These are phyloP conservation scores for Thunnus maccoyii DNA, from an alignment of 2,113 vertebrate genomes.

Conservation along the genomic window DNA sequence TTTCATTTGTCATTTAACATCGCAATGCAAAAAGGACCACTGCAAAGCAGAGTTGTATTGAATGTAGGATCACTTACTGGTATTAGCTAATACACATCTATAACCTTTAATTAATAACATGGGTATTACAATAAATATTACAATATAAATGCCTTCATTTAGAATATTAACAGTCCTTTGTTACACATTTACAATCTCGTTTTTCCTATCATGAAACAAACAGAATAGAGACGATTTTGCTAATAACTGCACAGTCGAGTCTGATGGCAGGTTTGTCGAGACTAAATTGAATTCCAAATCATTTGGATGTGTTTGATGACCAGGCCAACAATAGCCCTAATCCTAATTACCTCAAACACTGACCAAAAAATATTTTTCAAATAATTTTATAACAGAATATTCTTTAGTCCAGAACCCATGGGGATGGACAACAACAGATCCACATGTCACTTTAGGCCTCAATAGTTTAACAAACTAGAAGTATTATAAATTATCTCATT, in stretches of 20 bases:
- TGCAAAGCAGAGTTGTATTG: conserved; percentile 79
- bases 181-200: conserved; percentile 84
- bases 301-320: conserved; percentile 35
- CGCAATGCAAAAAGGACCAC: conserved; percentile 80
- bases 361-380: conserved; percentile 41
- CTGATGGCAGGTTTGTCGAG: conserved; percentile 42
- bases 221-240: conserved; percentile 47
- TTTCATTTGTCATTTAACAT: conserved; percentile 78
- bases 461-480: conserved; percentile 48
- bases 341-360: conserved; percentile 52
- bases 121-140: conserved; percentile 84
- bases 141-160: conserved; percentile 85
- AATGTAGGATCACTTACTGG: conserved; percentile 67
- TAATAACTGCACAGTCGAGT: conserved; percentile 37
- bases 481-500: conserved; percentile 45
- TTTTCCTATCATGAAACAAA: conserved; percentile 67
- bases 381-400: conserved; percentile 38
- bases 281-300: conserved; percentile 52
- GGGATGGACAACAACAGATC: conserved; percentile 39
- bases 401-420: conserved; percentile 40
- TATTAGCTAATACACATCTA: conserved; percentile 77
- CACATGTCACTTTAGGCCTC: conserved; percentile 29
- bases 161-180: conserved; percentile 85
- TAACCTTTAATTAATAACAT: conserved; percentile 79
- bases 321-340: conserved; percentile 20